Base-by-base conservation (phyloP, 1,140 invertebrate genomes). In the Drosophila truncata region DNA sequence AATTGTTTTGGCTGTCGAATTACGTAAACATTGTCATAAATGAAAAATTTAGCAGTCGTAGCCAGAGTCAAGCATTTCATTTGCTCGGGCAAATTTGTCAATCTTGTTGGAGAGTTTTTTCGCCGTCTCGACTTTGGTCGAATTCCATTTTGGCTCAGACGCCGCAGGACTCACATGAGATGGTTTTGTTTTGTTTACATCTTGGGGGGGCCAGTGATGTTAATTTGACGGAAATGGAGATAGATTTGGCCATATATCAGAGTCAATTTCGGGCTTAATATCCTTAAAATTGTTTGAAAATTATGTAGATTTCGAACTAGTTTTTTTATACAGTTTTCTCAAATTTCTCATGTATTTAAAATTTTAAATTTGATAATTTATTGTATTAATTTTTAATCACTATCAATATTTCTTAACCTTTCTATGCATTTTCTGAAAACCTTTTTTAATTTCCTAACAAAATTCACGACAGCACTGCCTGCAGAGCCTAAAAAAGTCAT, bases 11-110 rank as follows among this genome's bases (percentile, higher is more conserved):
- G 63, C 78, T 90, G 85, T 90, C 85, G 78, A 90, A 90, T 90
- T 90, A 90, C 85, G 81, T 85, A 90, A 88, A 88, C 85, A 88
- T 88, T 88, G 85, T 88, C 85, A 88, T 88, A 88, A 88, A 88
- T 88, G 85, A 88, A 90, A 88, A 82, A 88, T 88, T 90, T 73
- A 72, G 69, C 54, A 76, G 73, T 61, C 74, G 50, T 50, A 47
- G 64, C 42, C 49, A 42, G 73, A 78, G 73, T 78, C 62, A 58
- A 66, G 82, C 67, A 78, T 86, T 86, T 86, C 78, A 86, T 86
- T 79, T 79, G 74, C 70, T 72, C 39, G 69, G 63, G 74, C 78
- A 90, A 88, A 88, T 88, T 88, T 88, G 85, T 88, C 85, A 88
- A 88, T 80, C 81, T 83, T 62, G 52, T 58, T 42, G 63, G 60